Evolutionary conservation across 2,113 vertebrate species (phyloP).

Genomic region (Xenopus borealis): DNA sequence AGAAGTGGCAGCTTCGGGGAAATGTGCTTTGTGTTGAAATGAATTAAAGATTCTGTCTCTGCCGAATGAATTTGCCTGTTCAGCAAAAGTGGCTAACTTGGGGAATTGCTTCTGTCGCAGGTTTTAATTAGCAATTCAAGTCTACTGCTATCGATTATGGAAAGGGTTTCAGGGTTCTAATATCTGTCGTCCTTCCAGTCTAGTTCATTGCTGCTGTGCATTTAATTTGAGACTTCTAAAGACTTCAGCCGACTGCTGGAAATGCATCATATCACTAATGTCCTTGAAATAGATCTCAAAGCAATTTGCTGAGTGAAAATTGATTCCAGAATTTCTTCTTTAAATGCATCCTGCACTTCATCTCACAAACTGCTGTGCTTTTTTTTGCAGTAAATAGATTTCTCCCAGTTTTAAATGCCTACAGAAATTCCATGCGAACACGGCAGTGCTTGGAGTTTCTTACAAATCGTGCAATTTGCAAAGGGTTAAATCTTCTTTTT

Average conservation of each 20-base stretch:
- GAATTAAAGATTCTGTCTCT: conserved; percentile 1
- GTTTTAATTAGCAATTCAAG: conserved; percentile 28
- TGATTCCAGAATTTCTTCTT: conserved; percentile 29
- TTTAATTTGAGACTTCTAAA: conserved; percentile 21
- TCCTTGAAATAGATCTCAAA: conserved; percentile 39
- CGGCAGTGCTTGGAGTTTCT: no score
- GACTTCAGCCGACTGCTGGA: conserved; percentile 8
- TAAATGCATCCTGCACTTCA: conserved; percentile 17
- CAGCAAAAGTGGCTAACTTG: conserved; percentile 16
- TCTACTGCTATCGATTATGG: conserved; percentile 2
- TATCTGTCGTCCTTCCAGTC: conserved; percentile 9
- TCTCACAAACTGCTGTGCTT: background rate
- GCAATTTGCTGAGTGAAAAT: conserved; percentile 35
- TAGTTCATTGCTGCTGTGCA: conserved; percentile 4
- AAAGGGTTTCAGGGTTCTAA: conserved; percentile 13
- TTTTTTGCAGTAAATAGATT: conserved; percentile 11
- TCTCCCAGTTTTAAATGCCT: background rate
- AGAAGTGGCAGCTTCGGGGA: background rate
- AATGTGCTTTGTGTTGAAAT: background rate
- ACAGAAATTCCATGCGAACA: background rate
- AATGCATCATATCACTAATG: conserved; percentile 20
- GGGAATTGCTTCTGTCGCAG: conserved; percentile 3
- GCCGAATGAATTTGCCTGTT: background rate
- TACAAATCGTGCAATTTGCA: background rate
- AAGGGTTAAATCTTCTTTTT: background rate